Percentiles rank a stretch among this genome's conserved stretches.
Evolutionary conservation across 2,113 vertebrate species (phyloP).

Genomic region (Tupaia chinensis): DNA sequence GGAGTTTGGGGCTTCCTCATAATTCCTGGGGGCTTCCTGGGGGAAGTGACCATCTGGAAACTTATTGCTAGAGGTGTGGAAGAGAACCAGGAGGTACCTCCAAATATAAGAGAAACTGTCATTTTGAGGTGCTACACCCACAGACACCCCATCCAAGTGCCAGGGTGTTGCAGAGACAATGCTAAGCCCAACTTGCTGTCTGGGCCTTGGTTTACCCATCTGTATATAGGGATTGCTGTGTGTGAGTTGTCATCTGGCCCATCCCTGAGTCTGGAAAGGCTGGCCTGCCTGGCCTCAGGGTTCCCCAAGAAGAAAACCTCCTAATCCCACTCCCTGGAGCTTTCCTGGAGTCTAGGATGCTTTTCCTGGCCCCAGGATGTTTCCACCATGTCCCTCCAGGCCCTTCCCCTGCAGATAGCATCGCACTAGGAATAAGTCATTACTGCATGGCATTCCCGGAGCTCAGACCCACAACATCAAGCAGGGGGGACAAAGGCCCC

Average conservation of each 20-base stretch:
- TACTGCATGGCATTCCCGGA: not conserved
- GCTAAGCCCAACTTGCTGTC: not conserved
- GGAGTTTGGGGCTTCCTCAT: not conserved
- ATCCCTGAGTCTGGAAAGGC: not conserved
- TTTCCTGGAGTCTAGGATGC: not conserved
- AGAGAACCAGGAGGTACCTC: not conserved
- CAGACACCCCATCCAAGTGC: not conserved
- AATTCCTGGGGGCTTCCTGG: not conserved
- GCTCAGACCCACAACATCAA: not conserved
- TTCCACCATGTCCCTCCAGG: not conserved
- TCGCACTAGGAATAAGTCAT: not conserved
- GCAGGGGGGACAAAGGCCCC: no score
- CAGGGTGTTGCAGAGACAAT: fast-evolving
- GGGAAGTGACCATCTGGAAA: no score
- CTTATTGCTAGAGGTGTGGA: no score
- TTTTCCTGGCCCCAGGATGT: no score
- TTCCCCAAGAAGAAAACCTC: not conserved
- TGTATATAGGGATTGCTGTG: not conserved
- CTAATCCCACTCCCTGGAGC: not conserved
- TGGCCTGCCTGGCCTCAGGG: not conserved
- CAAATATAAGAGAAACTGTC: not conserved
- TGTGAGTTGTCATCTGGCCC: not conserved
- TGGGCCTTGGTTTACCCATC: not conserved
- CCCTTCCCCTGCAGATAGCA: no score
- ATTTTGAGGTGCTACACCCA: not conserved